Evolutionary conservation across 2,113 vertebrate genomes (phyloP).

Genomic region (Nothobranchius furzeri): DNA sequence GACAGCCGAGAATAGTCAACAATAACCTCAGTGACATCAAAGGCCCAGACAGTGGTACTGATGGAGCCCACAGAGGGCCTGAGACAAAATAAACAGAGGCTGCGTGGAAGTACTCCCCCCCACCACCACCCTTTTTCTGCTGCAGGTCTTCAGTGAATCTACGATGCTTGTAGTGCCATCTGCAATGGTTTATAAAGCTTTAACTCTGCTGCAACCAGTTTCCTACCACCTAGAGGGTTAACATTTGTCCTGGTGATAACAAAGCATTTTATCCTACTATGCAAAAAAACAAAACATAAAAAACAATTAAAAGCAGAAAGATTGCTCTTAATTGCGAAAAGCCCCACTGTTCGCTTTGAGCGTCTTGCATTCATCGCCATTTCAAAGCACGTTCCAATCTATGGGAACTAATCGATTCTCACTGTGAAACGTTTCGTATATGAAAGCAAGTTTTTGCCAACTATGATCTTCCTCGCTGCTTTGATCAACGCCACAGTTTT

Average conservation of each 20-base stretch:
- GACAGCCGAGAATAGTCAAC: slow-evolving; percentile 72
- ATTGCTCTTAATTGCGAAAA: slow-evolving; percentile 73
- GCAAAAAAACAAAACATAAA: slow-evolving; percentile 37
- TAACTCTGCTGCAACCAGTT: slow-evolving; percentile 72
- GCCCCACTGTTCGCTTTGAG: slow-evolving; percentile 60
- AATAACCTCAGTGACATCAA: slow-evolving; percentile 79
- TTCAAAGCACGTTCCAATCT: slow-evolving; percentile 55
- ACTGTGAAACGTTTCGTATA: slow-evolving; percentile 42
- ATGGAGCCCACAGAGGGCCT: slow-evolving; percentile 68
- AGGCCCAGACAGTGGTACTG: slow-evolving; percentile 71
- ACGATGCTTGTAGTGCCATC: slow-evolving; percentile 51
- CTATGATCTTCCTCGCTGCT: slow-evolving; percentile 34
- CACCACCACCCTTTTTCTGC: slow-evolving; percentile 12
- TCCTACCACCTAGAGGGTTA: slow-evolving; percentile 58
- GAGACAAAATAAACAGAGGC: slow-evolving; percentile 66
- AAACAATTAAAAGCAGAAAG: slow-evolving; percentile 12
- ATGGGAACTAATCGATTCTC: slow-evolving; percentile 41
- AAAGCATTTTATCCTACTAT: slow-evolving; percentile 62
- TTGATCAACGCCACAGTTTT: slow-evolving; percentile 49
- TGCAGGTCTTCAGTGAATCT: slow-evolving; percentile 47
- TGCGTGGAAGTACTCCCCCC: background rate
- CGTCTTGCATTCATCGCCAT: slow-evolving; percentile 27
- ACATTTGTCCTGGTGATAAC: slow-evolving; percentile 62
- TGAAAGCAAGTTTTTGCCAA: slow-evolving; percentile 26
- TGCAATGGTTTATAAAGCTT: slow-evolving; percentile 48